A percentile compares a stretch with the other conserved stretches of the same genome.
phyloP scores from a whole-genome alignment of 2,888 invertebrate species.

The Tipula vernalis region DNA sequence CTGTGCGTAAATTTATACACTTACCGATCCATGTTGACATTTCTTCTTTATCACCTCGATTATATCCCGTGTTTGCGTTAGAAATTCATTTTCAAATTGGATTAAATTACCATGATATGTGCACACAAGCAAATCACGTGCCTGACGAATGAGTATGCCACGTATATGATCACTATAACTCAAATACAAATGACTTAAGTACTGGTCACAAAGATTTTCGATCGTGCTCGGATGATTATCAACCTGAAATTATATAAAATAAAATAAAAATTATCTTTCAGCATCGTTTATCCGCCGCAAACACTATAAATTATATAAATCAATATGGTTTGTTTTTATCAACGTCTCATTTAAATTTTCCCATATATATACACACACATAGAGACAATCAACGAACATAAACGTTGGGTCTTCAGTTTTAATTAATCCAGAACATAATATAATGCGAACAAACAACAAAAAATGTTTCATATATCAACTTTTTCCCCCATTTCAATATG shows the following conservation, averaged over 20 bases:
- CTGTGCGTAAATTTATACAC: conserved; percentile 17
- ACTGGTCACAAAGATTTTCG: conserved; percentile 42
- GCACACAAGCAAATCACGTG: conserved; percentile 52
- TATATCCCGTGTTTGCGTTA: conserved; percentile 45
- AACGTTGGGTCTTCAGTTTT: not conserved
- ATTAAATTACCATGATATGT: conserved; percentile 50
- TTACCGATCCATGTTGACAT: conserved; percentile 32
- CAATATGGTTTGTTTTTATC: not conserved
- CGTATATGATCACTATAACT: conserved; percentile 43
- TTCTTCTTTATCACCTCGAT: conserved; percentile 40
- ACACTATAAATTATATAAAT: no score
- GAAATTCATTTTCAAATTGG: conserved; percentile 49
- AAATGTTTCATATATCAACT: not conserved
- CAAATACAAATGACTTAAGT: conserved; percentile 49
- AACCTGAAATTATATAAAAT: conserved; percentile 20
- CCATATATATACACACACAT: not conserved
- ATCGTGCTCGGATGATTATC: conserved; percentile 17
- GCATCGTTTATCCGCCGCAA: no score
- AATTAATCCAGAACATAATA: not conserved
- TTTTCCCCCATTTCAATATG: not conserved
- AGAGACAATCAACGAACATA: no score
- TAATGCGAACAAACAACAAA: not conserved
- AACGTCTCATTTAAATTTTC: not conserved
- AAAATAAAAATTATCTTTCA: not conserved
- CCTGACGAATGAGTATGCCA: conserved; percentile 51